Percentiles rank a stretch among this genome's conserved stretches.
These are phyloP conservation scores for Morpho helenor DNA, from an alignment of 2,888 invertebrate species.

Conservation along the genomic window DNA sequence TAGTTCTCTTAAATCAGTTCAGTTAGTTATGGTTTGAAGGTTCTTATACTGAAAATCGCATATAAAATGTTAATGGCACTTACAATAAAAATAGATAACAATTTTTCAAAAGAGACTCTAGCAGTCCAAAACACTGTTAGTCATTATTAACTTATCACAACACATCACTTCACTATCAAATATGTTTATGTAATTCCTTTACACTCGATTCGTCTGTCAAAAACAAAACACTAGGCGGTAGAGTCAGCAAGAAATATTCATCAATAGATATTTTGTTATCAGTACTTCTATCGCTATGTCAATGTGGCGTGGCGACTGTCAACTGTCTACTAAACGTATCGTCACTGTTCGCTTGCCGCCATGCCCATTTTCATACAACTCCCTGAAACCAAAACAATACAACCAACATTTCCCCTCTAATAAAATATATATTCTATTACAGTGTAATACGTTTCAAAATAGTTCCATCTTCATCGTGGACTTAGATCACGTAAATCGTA, in stretches of 20 bases:
- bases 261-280: constrained; percentile 71
- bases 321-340: constrained; percentile 79
- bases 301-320: constrained; percentile 78
- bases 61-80: constrained; percentile 11
- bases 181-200: constrained; percentile 19
- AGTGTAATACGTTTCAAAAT: constrained; percentile 27
- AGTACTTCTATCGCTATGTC: constrained; percentile 75
- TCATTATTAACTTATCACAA: constrained; percentile 50
- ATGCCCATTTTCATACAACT: constrained; percentile 67
- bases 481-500: constrained; percentile 32
- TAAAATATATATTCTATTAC: constrained; percentile 28
- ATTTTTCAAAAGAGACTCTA: constrained; percentile 20
- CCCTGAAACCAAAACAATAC: constrained; percentile 25
- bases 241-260: constrained; percentile 63
- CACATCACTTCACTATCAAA: constrained; percentile 47
- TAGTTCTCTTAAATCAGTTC: no score
- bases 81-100: constrained; percentile 22
- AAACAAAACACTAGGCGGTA: constrained; percentile 33
- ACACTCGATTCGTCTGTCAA: constrained; percentile 21
- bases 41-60: background rate
- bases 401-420: constrained; percentile 28
- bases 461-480: constrained; percentile 10
- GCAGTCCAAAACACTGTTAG: constrained; percentile 35
- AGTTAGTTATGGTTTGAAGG: background rate
- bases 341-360: constrained; percentile 73